Conservation (phyloP, 2,888 invertebrate genomes). For the Eupsilia transversa region DNA sequence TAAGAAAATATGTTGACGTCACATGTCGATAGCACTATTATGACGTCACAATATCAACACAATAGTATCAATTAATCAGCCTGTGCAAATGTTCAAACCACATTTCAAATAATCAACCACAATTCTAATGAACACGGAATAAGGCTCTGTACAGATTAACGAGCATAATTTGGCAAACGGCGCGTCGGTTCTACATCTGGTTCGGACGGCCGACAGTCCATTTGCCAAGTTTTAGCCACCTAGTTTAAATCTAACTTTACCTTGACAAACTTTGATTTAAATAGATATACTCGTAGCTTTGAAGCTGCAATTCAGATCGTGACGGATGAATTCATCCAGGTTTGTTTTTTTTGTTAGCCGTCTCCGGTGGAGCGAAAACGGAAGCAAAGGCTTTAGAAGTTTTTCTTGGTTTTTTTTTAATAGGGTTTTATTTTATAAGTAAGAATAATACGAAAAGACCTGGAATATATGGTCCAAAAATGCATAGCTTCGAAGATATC, state of each 20-base stretch:
- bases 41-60: neutral
- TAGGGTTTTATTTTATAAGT: no score
- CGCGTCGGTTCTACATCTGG: constrained; percentile 55
- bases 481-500: no score
- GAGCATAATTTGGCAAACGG: constrained; percentile 58
- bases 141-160: constrained; percentile 37
- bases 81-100: constrained; percentile 38
- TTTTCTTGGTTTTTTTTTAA: no score
- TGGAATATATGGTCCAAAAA: no score
- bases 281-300: constrained; percentile 1
- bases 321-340: neutral
- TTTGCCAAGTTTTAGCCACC: constrained; percentile 44
- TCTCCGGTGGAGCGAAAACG: no score
- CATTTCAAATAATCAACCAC: constrained; percentile 43
- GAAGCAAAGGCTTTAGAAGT: no score
- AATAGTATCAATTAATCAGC: constrained; percentile 31
- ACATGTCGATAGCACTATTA: neutral
- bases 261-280: constrained; percentile 21
- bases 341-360: no score
- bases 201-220: constrained; percentile 29
- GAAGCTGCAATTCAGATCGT: neutral
- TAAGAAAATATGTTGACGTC: neutral
- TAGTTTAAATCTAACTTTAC: constrained; percentile 31
- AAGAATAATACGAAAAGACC: no score
- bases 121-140: constrained; percentile 43